phyloP scores from a whole-genome alignment of 2,113 vertebrate species.

The Grantiella picta region DNA sequence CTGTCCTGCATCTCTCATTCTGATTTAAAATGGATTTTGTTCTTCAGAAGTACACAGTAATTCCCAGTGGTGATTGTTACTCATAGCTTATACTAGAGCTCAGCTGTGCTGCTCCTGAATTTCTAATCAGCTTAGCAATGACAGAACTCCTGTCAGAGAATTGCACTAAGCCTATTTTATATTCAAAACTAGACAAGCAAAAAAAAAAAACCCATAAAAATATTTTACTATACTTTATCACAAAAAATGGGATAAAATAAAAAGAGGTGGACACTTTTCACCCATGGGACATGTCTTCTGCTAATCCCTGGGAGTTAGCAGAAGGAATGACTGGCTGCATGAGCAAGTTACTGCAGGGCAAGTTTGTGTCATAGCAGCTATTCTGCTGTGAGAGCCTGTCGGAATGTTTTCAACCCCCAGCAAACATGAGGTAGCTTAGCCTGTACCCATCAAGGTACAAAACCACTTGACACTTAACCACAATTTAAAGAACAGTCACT shows the following conservation, averaged over 20 bases:
- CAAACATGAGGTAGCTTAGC: background rate
- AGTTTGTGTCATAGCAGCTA: background rate
- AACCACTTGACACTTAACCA: background rate
- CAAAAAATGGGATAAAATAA: background rate
- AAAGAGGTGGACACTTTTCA: background rate
- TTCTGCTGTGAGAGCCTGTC: background rate
- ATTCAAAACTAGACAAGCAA: background rate
- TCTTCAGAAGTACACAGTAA: slow-evolving; percentile 21
- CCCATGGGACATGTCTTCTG: background rate
- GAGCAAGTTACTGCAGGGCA: background rate
- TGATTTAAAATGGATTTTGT: slow-evolving; percentile 42
- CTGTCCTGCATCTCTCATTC: background rate
- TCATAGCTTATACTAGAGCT: slow-evolving; percentile 14
- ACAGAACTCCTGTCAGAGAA: slow-evolving; percentile 5
- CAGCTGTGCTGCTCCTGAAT: slow-evolving; percentile 16
- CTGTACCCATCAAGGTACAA: background rate
- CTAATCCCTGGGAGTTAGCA: background rate
- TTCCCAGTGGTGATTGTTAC: slow-evolving; percentile 39
- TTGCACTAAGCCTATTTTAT: background rate
- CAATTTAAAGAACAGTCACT: background rate
- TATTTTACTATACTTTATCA: background rate
- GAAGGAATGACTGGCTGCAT: background rate
- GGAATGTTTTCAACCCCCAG: background rate
- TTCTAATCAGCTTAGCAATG: slow-evolving; percentile 44
- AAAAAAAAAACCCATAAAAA: background rate